Conservation (phyloP, 2,888 invertebrate genomes). For the Meiosimyza decipiens region DNA sequence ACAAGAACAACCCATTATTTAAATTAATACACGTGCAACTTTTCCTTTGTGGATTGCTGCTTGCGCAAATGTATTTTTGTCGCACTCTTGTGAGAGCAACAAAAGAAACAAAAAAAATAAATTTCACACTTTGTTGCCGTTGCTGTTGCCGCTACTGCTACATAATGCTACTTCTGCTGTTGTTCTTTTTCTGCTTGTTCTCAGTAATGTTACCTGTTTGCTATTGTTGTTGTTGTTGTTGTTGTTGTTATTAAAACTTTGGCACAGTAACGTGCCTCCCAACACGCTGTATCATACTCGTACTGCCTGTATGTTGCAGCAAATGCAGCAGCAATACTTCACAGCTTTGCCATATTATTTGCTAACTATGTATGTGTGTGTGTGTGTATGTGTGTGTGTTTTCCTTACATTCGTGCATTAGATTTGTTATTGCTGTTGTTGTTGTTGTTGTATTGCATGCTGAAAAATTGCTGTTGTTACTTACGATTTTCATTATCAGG, state of each 20-base stretch:
- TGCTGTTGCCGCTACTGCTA: conserved; percentile 2
- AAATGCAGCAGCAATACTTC: too few species aligned
- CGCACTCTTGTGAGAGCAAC: conserved; percentile 28
- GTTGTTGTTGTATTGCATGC: not conserved
- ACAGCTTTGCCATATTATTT: too few species aligned
- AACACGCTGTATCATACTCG: too few species aligned
- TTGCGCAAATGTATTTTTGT: conserved; percentile 28
- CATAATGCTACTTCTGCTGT: not conserved
- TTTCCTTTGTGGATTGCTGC: not conserved
- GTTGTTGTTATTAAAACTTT: not conserved
- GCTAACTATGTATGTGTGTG: too few species aligned
- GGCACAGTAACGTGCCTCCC: too few species aligned
- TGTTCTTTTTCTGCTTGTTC: not conserved
- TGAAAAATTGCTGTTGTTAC: not conserved
- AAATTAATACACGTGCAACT: conserved; percentile 35
- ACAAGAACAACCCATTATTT: conserved; percentile 34
- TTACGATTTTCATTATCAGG: conserved; percentile 11
- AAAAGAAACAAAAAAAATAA: conserved; percentile 25
- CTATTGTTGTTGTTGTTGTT: not conserved
- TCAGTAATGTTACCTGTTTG: not conserved
- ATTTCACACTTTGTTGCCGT: conserved; percentile 39
- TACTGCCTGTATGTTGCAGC: too few species aligned
- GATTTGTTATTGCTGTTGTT: not conserved
- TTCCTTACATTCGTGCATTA: too few species aligned
- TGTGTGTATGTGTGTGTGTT: too few species aligned